phyloP scores from a whole-genome alignment of 2,888 invertebrate genomes.

The Plemyria rubiginata region DNA sequence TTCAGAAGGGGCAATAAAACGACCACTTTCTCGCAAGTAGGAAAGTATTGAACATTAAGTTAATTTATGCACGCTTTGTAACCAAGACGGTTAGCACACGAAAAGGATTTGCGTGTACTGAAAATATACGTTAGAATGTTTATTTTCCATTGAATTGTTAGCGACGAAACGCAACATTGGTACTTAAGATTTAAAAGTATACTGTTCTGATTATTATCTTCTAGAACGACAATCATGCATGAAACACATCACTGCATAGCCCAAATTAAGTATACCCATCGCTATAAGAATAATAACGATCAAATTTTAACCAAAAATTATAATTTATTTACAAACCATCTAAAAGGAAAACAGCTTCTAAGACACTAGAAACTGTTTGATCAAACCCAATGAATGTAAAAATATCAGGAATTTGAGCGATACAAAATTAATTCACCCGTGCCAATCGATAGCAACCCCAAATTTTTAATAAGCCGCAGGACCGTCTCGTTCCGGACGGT shows the following conservation, averaged over 20 bases:
- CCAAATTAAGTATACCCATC: too few relatives aligned
- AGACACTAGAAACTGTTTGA: conserved; percentile 2
- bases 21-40: conserved; percentile 80
- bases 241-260: too few relatives aligned
- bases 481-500: conserved; percentile 46
- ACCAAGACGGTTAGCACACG: conserved; percentile 65
- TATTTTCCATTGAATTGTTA: conserved; percentile 17
- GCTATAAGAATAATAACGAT: too few relatives aligned
- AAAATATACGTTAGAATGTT: conserved; percentile 29
- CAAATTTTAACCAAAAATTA: too few relatives aligned
- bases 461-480: conserved; percentile 49
- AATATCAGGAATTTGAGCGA: conserved; percentile 14
- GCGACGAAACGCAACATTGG: conserved; percentile 14
- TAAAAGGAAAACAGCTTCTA: not conserved
- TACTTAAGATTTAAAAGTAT: not conserved
- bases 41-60: conserved; percentile 82
- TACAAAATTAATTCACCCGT: conserved; percentile 40
- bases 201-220: too few relatives aligned
- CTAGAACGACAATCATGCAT: too few relatives aligned
- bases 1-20: conserved; percentile 75
- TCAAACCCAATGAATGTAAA: conserved; percentile 7
- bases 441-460: conserved; percentile 44
- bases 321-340: not conserved
- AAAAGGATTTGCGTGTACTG: conserved; percentile 67
- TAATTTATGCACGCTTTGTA: conserved; percentile 83